A percentile compares a stretch with the other conserved stretches of the same genome.
Conservation (phyloP, 1,140 invertebrate species). For the Caenorhabditis elegans region WBcel235 BX284605.5:4195001-4195500, state of each 20-base stretch:
- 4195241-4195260: background rate
- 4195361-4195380: no score
- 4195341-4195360: background rate
- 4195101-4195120: background rate
- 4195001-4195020: background rate
- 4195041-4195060: background rate
- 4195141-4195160: background rate
- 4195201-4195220: no score
- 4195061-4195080: background rate
- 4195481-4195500: no score
- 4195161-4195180: no score
- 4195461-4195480: no score
- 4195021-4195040: background rate
- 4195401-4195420: no score
- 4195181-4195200: no score
- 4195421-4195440: no score
- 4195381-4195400: no score
- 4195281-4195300: background rate
- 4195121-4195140: background rate
- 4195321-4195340: background rate
- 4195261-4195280: background rate
- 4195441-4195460: no score
- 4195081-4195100: slow-evolving; percentile 20
- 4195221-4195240: no score
- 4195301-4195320: background rate